Evolutionary conservation across 2,888 invertebrate species (phyloP), one percentile per base, ranked within the genome.

Genomic region (Macrosoma leucophasiata): DNA sequence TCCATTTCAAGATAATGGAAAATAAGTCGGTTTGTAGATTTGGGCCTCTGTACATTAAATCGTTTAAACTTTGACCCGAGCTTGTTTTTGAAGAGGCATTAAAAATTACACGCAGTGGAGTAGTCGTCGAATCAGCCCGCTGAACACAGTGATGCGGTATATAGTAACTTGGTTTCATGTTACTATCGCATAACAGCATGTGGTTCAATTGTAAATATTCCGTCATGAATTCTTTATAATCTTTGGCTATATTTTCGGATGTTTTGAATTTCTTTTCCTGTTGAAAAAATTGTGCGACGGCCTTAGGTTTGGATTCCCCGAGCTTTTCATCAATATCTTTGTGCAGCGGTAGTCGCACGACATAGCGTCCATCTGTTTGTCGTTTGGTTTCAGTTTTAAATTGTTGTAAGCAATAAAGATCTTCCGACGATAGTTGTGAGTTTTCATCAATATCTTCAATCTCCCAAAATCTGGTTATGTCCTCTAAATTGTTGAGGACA

Each of bases 121-220:
- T 48, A 1, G 49, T 46, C 8, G 25, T 37, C 4, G 46, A 48
- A 2, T 50, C 46, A 0, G 13, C n/a, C 1, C 43, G 34, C 20
- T 21, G 5, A 2, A 50, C 41, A 18, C 41, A 37, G 26, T 48
- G 44, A 15, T 52, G 44, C 3, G 47, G 44, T 29, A 48, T 25
- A 28, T 34, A 43, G 32, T 28, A 41, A 2, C 44, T 29, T 9
- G 22, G 20, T 25, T 21, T 35, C 8, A 10, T 25, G 24, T 20
- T 26, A 13, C 11, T 19, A 11, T 13, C 7, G 9, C 7, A 20
- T 11, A 24, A 33, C 21, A 15, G 29, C 43, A 46, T 46, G 22
- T 45, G 43, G 11, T 39, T 36, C 4, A 37, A 17, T 13, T 13
- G 6, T 11, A 12, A 2, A 21, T 38, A 45, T 17, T 48, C 43